Base-by-base conservation (phyloP, 1,140 invertebrate genomes). In the Phortica variegata region DNA sequence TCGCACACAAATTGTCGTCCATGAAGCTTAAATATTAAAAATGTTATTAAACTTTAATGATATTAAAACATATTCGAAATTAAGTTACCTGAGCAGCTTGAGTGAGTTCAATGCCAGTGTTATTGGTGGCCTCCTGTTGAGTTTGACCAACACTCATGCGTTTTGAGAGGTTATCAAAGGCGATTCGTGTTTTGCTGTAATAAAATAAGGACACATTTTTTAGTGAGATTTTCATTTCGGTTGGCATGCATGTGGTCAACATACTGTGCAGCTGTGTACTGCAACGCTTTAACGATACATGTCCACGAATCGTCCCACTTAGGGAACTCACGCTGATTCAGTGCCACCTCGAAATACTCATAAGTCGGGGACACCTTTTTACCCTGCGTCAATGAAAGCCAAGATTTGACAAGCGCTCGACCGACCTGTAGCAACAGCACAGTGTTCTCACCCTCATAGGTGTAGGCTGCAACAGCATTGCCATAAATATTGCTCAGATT, bases 401-500 rank as follows among this genome's bases (percentile, higher is more conserved):
- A 89, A 10, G 81, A 79, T 77, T 90, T 91, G 15, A 90, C 80
- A 23, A 91, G 73, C 60, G 84, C 89, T 79, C 90, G 84, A 3
- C 92, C 92, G 2, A 90, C 91, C 80, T 97, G 94, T 16, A 96
- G 78, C 17, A 91, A 79, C 36, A 97, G 78, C n/a, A 97, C 93
- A 1, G 92, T 95, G 70, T 97, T 96, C 79, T 97, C 94, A 9
- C 94, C 94, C 78, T 97, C 94, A 69, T 97, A 97, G 12, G 93
- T 97, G 71, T 88, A 91, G 33, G 88, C 85, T n/a, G 93, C 92
- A 3, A 90, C 91, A 4, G 86, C 83, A 43, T 87, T 77, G 3
- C 86, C 86, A 75, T 94, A 97, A 12, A 88, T 87, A 41, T 84
- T 80, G 21, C 91, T 91, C 31, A 97, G 79, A 73, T 90, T 93